These are phyloP conservation scores for Pristionchus maxplancki DNA, from an alignment of 2,888 invertebrate genomes.

Conservation along the genomic window DNA sequence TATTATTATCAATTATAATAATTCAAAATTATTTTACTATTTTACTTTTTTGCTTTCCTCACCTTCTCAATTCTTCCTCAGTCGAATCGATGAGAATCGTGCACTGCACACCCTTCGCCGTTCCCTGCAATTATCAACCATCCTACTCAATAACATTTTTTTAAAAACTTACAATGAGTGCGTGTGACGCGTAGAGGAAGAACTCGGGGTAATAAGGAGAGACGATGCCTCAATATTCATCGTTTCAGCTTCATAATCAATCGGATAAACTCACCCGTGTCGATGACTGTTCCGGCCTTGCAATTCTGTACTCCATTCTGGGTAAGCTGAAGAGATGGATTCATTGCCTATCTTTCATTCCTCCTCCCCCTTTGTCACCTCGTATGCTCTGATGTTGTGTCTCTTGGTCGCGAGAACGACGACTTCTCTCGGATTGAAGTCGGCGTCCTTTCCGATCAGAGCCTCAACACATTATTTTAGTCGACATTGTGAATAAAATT, in stretches of 20 bases:
- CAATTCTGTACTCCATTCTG: not conserved
- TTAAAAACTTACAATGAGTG: conserved; percentile 5
- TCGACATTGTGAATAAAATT: too few species aligned
- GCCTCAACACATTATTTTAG: too few species aligned
- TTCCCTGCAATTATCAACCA: conserved; percentile 1
- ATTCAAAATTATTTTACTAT: not conserved
- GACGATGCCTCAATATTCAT: not conserved
- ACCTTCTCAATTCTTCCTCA: not conserved
- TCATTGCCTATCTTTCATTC: too few species aligned
- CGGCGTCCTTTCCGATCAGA: not conserved
- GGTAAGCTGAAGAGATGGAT: not conserved
- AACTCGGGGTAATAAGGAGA: conserved; percentile 5
- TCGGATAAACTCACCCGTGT: not conserved
- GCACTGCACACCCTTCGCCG: conserved; percentile 19
- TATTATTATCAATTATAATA: too few species aligned
- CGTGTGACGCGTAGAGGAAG: not conserved
- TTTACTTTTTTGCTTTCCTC: not conserved
- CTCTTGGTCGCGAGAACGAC: conserved; percentile 12
- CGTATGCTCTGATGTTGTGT: not conserved
- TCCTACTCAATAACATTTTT: not conserved
- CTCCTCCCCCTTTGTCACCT: not conserved
- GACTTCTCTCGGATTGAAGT: not conserved
- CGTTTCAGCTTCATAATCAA: not conserved
- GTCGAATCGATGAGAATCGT: not conserved
- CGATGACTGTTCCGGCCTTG: not conserved